Evolutionary conservation across 2,797 vertebrate species (phyloP), one percentile per base, ranked within the genome.

Genomic region (Liparis tanakae): DNA sequence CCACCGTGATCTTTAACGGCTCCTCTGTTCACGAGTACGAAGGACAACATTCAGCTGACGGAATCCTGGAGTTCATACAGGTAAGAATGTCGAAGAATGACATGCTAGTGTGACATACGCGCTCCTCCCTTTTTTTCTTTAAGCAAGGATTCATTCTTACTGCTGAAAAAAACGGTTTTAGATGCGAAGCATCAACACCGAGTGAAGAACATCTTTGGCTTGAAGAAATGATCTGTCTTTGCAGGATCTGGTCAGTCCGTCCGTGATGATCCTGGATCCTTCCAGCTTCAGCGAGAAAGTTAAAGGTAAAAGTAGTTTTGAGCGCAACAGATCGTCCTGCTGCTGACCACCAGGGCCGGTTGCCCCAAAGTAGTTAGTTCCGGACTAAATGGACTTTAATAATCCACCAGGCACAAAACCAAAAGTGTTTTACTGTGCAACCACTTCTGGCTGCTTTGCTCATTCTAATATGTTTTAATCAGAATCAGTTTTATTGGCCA

Each of bases 61-160:
- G 98, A 85, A 98, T 99, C 85, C 83, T 99, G 91, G 97, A 98
- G 87, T 99, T 98, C 67, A 96, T 99, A 87, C 93, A 99, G 97
- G 98, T 99, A 91, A 4, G 0, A 30, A 12, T 20, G 58, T 59
- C 20, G 4, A 58, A 0, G 17, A 13, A 0, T 3, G 8, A 48
- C 4, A 36, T 20, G 2, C 2, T 63, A n/a, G 25, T 20, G 4
- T 25, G 1, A 17, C 10, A n/a, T 1, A 33, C 6, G 25, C 56
- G 15, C 12, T 39, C 3, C 6, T 18, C 0, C 0, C 36, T 33
- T 5, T n/a, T 60, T 57, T 60, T 14, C n/a, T 34, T 20, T 10
- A 2, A 7, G 7, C 17, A 44, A n/a, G 51, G 20, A 51, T 10
- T 3, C 7, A 53, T 7, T 54, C 37, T 14, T 4, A 20, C 6